Base-by-base conservation (phyloP, 2,797 vertebrate genomes). In the Microctenopoma lineatum region DNA sequence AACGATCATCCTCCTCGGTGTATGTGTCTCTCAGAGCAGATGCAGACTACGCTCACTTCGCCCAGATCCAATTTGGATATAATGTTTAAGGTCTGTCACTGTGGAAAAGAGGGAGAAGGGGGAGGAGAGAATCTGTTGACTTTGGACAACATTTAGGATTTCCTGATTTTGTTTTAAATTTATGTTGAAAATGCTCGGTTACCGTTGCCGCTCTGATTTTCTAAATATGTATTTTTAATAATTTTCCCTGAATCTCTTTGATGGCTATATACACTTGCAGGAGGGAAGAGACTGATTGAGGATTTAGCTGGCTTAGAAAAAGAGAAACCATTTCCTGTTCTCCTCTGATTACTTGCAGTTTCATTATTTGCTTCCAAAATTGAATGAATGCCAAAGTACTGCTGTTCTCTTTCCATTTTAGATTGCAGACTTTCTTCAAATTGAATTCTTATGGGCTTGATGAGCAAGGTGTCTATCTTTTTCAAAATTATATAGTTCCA, bases 51-150 rank as follows among this genome's bases (percentile, higher is more conserved):
- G 38, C 39, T 77, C 15, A 5, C 77, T 59, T 84, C 73, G 68
- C 72, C 76, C 77, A 77, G 83, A 88, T 88, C 74, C 83, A 86
- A 89, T 90, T 86, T 87, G 83, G 82, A 78, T 84, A 42, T 67
- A 84, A 77, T 88, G 81, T 87, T 84, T 79, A 78, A 79, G 66
- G 75, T 83, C 75, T 87, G 80, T 84, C 79, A 79, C 63, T 73
- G 75, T 81, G 70, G 53, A 61, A 59, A 13, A 13, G 29, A 46
- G 58, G 46, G 53, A 29, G 50, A 70, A 3, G 9, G 36, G 36
- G 36, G 36, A 36, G 14, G 16, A 18, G 55, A 66, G 75, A 25
- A 44, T 34, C 41, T 47, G 51, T 53, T 58, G 69, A 80, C 67
- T 83, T 72, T 66, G 48, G 39, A 54, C 66, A 75, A 59, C 38